Base-by-base conservation (phyloP, 2,888 invertebrate species). In the Acronicta aceris region DNA sequence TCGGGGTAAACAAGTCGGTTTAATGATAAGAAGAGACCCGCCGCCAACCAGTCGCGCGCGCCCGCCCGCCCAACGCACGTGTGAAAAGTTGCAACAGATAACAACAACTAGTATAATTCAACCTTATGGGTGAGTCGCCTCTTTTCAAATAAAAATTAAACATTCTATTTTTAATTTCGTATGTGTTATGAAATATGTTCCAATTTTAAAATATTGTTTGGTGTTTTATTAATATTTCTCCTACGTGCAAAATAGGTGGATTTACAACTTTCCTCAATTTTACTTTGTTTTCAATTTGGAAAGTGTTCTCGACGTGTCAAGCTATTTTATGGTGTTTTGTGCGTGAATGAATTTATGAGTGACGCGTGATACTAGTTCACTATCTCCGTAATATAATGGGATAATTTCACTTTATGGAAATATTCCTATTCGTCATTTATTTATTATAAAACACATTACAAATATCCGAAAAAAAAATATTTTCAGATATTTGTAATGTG, bases 11-110 rank as follows among this genome's bases (percentile, higher is more conserved):
- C 92, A 93, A 89, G 86, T 86, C 77, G 76, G 71, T 76, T 78
- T 87, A 75, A 88, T 91, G 92, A 93, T 92, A 93, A 92, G 86
- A 83, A 83, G 83, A 75, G 73, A 65, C 68, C 68, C 66, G 85
- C 74, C 89, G 90, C 83, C 90, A 86, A 76, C 82, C 89, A 92
- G 93, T 91, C 92, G 92, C 88, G 81, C 85, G 85, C 85, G 81
- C 79, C 89, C 92, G 89, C 92, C 92, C 93, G 91, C 91, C 91
- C 88, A 74, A 81, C 80, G 81, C 89, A 88, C 89, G 87, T 85
- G 89, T 87, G 78, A 63, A 55, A 67, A 76, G 69, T 61, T 76
- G 76, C 59, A 72, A 78, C 59, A 56, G 60, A 45, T 70, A 66
- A 62, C 70, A 71, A 74, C 68, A 62, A 47, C 57, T 66, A 69